Evolutionary conservation across 2,797 vertebrate genomes (phyloP), one percentile per base, ranked within the genome.

Genomic region (Muraenolepis orangiensis): DNA sequence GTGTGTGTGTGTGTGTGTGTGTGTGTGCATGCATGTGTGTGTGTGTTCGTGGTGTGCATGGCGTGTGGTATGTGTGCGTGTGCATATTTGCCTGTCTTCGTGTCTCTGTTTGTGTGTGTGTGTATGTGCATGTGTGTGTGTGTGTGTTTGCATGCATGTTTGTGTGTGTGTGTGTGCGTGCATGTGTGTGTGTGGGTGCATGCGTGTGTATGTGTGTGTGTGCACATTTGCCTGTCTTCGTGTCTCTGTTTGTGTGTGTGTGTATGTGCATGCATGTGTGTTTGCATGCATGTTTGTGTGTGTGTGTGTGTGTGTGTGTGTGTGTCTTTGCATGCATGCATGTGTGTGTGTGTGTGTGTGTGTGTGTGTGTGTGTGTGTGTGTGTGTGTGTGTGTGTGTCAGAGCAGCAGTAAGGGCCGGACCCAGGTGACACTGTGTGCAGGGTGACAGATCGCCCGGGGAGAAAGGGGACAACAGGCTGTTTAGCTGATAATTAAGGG

Each of bases 401-500:
- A 80, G 76, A 14, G 46, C 75, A 86, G 86, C 86, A 89, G 86
- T 85, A 90, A 87, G 91, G 86, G 85, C 81, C 85, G 88, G 90
- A 86, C 86, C 82, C 77, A 80, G 77, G 86, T 84, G 88, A 85
- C 78, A 82, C 86, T 90, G 81, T 89, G 91, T 87, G 51, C 69
- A 78, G 84, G 85, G 83, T 82, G 87, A 90, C 87, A 86, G 85
- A 78, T 74, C 78, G 90, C 86, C 86, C 40, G 81, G 85, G 91
- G 89, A 91, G 86, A 86, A 87, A 89, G 86, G 38, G 76, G 90
- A 93, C 88, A 92, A 89, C 89, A 80, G 91, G 84, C 88, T 91
- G 92, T 92, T 89, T 87, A 92, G 89, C 90, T 93, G 92, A 92
- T 93, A 93, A 91, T 72, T 87, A 91, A 92, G 87, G 93, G 82